Conservation (phyloP, 2,113 vertebrate genomes). For the Tonatia bakeri region DNA sequence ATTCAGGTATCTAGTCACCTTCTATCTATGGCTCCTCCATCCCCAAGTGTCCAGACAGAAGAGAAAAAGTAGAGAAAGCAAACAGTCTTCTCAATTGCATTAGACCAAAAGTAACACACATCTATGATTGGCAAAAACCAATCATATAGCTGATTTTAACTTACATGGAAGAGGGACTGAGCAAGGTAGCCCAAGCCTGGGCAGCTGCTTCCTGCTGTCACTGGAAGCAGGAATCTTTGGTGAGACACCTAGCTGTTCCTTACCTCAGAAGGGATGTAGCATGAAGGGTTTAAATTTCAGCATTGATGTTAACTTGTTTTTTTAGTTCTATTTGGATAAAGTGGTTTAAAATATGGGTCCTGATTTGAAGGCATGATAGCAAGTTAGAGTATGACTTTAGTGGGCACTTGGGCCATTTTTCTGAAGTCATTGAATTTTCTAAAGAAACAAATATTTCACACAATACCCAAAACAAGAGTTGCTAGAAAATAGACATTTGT, state of each 20-base stretch:
- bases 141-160: neutral
- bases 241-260: neutral
- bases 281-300: neutral
- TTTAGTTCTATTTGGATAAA: neutral
- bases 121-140: neutral
- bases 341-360: neutral
- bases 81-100: neutral
- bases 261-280: neutral
- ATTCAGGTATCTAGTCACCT: neutral
- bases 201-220: neutral
- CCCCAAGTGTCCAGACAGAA: neutral
- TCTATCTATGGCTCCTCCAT: neutral
- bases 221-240: neutral
- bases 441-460: neutral
- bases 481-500: neutral
- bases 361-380: neutral
- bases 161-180: neutral
- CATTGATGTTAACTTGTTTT: neutral
- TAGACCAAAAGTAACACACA: neutral
- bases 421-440: neutral
- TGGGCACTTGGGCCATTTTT: neutral
- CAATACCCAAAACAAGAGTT: neutral
- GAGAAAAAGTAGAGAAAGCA: neutral
- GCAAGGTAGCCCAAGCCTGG: neutral
- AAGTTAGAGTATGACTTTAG: neutral